Evolutionary conservation across 2,888 invertebrate species (phyloP), one percentile per base, ranked within the genome.

Genomic region (Drosophila rubida): DNA sequence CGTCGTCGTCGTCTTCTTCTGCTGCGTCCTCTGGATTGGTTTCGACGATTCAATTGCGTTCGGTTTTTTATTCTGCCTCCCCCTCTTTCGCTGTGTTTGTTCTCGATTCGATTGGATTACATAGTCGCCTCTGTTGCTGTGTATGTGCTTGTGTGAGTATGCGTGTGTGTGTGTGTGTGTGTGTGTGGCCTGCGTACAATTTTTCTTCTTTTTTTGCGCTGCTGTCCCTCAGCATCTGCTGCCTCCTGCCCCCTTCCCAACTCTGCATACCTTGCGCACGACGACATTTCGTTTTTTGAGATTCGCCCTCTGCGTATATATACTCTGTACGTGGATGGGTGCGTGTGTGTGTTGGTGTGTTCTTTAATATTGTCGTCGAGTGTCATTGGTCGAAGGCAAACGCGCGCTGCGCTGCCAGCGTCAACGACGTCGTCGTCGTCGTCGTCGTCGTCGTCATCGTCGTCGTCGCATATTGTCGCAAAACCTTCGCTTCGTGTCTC

Each of bases 341-440:
- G 50, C 57, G 16, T 50, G 32, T 27, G 41, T 61, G 44, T 42
- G 25, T 59, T 54, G 48, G 54, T 61, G 57, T 42, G 72, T 73
- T 69, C 78, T 78, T 80, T 78, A 89, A 90, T 90, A 90, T 90
- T 91, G 91, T 91, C 90, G 91, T 89, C 88, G 90, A 90, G 91
- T 91, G 91, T 91, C 91, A 91, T 91, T 91, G 91, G 91, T 90
- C 89, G 89, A 86, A 72, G 59, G 63, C 68, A 69, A 80, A 70
- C 72, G 67, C 70, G 49, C 62, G 71, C 77, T 64, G 68, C 66
- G 80, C 78, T 55, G 78, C 66, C 62, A 50, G 59, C 65, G 69
- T 71, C 65, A 68, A 66, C 62, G 51, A 60, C 64, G 69, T 70
- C 64, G 69, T 67, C 75, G 72, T 22, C 50, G 37, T 54, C 63